Percentiles rank a stretch among this genome's conserved stretches.
Evolutionary conservation across 2,797 vertebrate genomes (phyloP).

Genomic region (Acanthornis magna): DNA sequence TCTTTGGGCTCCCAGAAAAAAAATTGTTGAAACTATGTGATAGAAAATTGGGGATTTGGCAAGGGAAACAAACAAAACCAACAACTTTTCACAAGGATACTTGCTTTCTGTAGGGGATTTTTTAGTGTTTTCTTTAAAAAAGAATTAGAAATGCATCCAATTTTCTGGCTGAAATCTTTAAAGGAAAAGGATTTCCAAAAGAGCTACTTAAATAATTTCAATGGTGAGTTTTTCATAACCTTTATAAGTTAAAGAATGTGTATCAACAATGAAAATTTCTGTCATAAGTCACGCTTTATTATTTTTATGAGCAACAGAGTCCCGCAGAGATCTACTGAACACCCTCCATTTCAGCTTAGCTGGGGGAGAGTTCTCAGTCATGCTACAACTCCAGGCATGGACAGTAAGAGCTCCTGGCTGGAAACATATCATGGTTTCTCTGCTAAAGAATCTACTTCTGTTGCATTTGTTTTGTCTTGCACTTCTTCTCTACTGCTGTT

Average conservation of each 20-base stretch:
- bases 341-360: background rate
- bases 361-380: background rate
- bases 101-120: background rate
- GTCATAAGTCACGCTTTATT: background rate
- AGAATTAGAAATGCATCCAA: background rate
- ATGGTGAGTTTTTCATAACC: background rate
- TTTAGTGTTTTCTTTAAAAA: background rate
- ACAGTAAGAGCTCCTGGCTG: background rate
- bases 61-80: background rate
- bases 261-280: background rate
- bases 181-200: background rate
- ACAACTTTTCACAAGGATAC: background rate
- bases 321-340: background rate
- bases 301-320: background rate
- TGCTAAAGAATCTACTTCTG: background rate
- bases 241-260: background rate
- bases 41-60: conserved; percentile 26
- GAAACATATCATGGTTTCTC: background rate
- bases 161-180: background rate
- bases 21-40: background rate
- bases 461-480: background rate
- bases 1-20: background rate
- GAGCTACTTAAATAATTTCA: background rate
- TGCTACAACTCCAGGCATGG: background rate
- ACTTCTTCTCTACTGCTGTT: background rate